Conservation (phyloP, 2,113 vertebrate species). For the Philantomba maxwellii region DNA sequence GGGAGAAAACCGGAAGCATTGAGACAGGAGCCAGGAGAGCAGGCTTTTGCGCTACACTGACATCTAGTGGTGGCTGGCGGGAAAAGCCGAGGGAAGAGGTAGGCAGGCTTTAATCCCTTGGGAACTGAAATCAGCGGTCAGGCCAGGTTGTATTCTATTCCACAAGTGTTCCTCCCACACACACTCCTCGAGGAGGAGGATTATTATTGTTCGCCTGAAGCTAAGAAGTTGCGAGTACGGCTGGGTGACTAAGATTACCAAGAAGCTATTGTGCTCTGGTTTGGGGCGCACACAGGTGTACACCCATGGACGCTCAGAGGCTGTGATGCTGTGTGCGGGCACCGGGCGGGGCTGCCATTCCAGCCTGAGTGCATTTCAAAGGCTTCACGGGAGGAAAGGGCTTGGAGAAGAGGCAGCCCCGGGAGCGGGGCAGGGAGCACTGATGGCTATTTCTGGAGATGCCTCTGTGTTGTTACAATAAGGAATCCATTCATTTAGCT, state of each 20-base stretch:
- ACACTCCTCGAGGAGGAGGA: neutral
- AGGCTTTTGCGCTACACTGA: neutral
- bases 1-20: accelerated
- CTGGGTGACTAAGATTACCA: neutral
- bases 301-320: neutral
- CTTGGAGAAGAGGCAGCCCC: neutral
- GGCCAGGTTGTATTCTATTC: neutral
- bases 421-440: neutral
- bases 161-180: neutral
- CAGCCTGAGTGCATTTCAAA: neutral
- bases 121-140: neutral
- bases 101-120: neutral
- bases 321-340: neutral
- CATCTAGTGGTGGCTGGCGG: neutral
- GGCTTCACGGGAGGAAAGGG: neutral
- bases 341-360: neutral
- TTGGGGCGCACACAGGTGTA: neutral
- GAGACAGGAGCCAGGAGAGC: accelerated
- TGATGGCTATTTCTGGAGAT: neutral
- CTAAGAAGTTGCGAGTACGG: neutral
- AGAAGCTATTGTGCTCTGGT: neutral
- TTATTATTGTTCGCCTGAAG: neutral
- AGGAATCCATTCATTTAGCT: neutral
- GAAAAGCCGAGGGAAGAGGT: neutral
- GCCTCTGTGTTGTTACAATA: neutral